Base-by-base conservation (phyloP, 2,113 vertebrate genomes). In the Brachirus orientalis region DNA sequence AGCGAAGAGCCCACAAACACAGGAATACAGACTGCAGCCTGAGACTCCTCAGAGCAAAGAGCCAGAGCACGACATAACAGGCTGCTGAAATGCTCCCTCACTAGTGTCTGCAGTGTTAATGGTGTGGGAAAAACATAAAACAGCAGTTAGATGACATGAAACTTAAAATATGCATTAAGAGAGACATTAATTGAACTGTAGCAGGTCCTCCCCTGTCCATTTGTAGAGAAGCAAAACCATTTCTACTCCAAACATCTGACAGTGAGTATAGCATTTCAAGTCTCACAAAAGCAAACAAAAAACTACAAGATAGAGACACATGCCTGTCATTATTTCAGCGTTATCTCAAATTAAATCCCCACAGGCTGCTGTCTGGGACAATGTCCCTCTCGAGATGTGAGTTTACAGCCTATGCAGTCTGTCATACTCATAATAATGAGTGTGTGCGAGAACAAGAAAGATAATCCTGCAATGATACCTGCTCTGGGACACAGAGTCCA, bases 391-490 rank as follows among this genome's bases (percentile, higher is more conserved):
- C 3, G 69, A 64, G 70, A 75, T 10, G 18, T 16, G 37, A 58
- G 73, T 80, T 69, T 63, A 81, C 66, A 61, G 72, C n/a, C 3
- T 50, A 53, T 22, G 43, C 74, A 64, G 58, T 65, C 66, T 74
- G 74, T 86, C 59, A 71, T 52, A 51, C 59, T 20, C 2, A n/a
- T 57, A 77, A 83, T 83, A 77, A 67, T 45, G 36, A 60, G 58
- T 47, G 61, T 82, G 75, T 72, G 79, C 77, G 61, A 71, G 57
- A 41, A 37, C n/a, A n/a, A 64, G 69, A 64, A 66, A 65, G 41
- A 69, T 75, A 80, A 77, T 79, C 65, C 65, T 64, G 72, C 60
- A 73, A 60, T 53, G 45, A 75, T 63, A 75, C 55, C 66, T 55
- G 46, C 67, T 68, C 68, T 28, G 67, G 41, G 65, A 75, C 70